Conservation (phyloP, 2,888 invertebrate genomes). For the Lycophotia porphyrea region DNA sequence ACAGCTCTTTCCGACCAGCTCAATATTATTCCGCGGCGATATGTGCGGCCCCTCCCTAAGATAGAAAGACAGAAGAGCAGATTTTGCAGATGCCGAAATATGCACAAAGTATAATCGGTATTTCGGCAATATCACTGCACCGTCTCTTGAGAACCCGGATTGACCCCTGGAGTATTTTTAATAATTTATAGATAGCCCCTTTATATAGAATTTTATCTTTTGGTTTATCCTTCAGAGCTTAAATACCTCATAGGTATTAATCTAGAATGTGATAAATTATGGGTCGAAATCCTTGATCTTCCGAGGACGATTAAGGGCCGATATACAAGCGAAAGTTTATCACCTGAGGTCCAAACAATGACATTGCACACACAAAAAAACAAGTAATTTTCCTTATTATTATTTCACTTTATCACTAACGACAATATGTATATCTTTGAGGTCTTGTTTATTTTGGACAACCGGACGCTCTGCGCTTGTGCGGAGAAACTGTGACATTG, state of each 20-base stretch:
- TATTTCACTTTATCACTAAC: constrained; percentile 38
- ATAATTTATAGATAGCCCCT: constrained; percentile 1
- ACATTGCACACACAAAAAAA: constrained; percentile 9
- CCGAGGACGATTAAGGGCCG: constrained; percentile 2
- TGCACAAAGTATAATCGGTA: not conserved
- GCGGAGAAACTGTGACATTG: constrained; percentile 46
- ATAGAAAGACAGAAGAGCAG: not conserved
- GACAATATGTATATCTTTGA: constrained; percentile 50
- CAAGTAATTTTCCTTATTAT: constrained; percentile 39
- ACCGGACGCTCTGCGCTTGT: constrained; percentile 5
- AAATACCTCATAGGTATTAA: not conserved
- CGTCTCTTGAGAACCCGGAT: not conserved
- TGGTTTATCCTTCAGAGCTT: not conserved
- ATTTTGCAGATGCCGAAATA: not conserved
- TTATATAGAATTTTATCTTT: not conserved
- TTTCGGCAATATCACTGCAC: constrained; percentile 3
- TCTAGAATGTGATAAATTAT: not conserved
- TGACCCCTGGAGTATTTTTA: not conserved
- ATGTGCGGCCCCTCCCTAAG: not conserved
- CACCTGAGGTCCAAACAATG: not conserved
- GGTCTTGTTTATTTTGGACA: constrained; percentile 5
- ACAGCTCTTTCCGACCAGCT: not conserved
- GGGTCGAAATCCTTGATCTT: not conserved
- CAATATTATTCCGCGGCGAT: not conserved
- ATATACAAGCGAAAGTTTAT: constrained; percentile 20